phyloP scores from a whole-genome alignment of 2,888 invertebrate genomes.

The Cecidostiba fungosa region DNA sequence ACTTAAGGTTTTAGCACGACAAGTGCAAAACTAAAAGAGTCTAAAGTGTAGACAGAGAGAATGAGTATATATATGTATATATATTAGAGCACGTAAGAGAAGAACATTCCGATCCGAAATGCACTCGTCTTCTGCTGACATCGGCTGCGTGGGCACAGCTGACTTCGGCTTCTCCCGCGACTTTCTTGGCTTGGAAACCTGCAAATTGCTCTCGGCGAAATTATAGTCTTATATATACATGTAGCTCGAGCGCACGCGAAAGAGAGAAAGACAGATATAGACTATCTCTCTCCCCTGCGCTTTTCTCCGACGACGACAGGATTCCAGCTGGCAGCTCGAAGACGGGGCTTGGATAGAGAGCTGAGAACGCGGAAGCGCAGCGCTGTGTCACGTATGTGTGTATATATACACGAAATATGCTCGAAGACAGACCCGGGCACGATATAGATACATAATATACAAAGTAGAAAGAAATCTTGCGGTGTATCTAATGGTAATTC shows the following conservation, averaged over 20 bases:
- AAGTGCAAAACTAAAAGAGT: slow-evolving; percentile 12
- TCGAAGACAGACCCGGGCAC: slow-evolving; percentile 50
- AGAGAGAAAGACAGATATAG: background rate
- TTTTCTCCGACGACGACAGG: background rate
- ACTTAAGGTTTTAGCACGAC: background rate
- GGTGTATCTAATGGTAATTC: background rate
- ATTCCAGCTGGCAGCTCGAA: slow-evolving; percentile 46
- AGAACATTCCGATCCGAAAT: slow-evolving; percentile 39
- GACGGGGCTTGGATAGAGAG: slow-evolving; percentile 62
- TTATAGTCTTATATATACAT: slow-evolving; percentile 61
- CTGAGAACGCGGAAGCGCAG: slow-evolving; percentile 60
- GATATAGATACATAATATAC: background rate
- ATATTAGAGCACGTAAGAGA: background rate
- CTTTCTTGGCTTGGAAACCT: slow-evolving; percentile 64
- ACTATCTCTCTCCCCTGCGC: slow-evolving; percentile 4
- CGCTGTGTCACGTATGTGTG: background rate
- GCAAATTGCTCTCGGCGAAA: slow-evolving; percentile 68
- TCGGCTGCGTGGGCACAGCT: slow-evolving; percentile 10
- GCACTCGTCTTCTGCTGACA: slow-evolving; percentile 58
- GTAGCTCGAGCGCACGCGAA: background rate
- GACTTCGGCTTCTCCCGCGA: slow-evolving; percentile 15
- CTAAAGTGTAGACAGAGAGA: slow-evolving; percentile 47
- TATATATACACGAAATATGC: slow-evolving; percentile 21
- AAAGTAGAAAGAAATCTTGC: slow-evolving; percentile 8
- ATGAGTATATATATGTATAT: background rate